Base-by-base conservation (phyloP, 2,888 invertebrate genomes). In the Pyrrhia umbra region DNA sequence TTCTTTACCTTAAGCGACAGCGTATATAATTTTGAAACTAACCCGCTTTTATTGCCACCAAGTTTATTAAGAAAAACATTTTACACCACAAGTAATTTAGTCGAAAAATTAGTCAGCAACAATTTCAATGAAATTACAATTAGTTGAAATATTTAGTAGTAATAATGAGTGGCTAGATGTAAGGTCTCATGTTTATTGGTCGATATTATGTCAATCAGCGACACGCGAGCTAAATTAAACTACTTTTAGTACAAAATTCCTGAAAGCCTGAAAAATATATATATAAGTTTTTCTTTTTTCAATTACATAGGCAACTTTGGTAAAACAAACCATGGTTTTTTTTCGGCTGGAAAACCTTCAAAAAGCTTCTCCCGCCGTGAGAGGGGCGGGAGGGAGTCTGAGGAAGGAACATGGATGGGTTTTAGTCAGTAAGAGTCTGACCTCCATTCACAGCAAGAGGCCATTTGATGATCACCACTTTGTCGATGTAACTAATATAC, bases 51-150 rank as follows among this genome's bases (percentile, higher is more conserved):
- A n/a, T n/a, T n/a, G n/a, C 0, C 30, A 34, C 9, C 2, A 20
- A 30, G 30, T 18, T 0, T 42, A 16, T 20, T 21, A 45, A 20
- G 8, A n/a, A 49, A 49, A 21, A 10, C 15, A 37, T 40, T 40
- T 40, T 40, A 55, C 55, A 23, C 25, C 50, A 66, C 56, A 55
- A 65, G 47, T 20, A 57, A 50, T 68, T 68, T 15, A 5, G 40
- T 16, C n/a, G 2, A 52, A 50, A 68, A 61, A 70, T 39, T 43
- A 56, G 18, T n/a, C 34, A 46, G 5, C 39, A 52, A 57, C 61
- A 42, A 67, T 64, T 75, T 70, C 64, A 77, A 77, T 79, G 73
- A 77, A 73, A 73, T 77, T 77, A 47, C 69, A 65, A 79, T 77
- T 67, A 73, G 59, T 39, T 67, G 49, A 46, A 68, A 68, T 58